Conservation (phyloP, 2,113 vertebrate species). For the Ivindomyrus marchei region DNA sequence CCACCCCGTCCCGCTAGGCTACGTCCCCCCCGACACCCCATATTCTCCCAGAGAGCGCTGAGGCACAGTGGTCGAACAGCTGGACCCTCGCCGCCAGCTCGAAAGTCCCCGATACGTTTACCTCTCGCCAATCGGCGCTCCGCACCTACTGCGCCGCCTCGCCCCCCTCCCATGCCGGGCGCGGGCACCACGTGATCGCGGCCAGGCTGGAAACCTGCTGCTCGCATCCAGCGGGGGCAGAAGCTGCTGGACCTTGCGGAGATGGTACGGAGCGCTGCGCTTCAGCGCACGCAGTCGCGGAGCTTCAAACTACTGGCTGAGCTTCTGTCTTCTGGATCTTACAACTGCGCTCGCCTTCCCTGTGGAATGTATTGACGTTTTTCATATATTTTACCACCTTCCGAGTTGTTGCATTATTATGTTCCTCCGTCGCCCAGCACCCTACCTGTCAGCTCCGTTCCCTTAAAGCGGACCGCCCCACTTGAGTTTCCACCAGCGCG, state of each 20-base stretch:
- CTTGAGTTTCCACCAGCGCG: conserved; percentile 34
- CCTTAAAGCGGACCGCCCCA: conserved; percentile 33
- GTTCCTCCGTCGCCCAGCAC: conserved; percentile 40
- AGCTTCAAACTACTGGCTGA: conserved; percentile 2
- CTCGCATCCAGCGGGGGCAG: conserved; percentile 33
- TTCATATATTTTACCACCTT: conserved; percentile 20
- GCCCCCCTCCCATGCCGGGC: conserved; percentile 21
- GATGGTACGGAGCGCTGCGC: conserved; percentile 24
- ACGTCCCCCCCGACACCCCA: conserved; percentile 12
- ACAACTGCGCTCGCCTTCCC: conserved; percentile 23
- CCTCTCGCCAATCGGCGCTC: conserved; percentile 37
- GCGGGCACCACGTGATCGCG: conserved; percentile 53
- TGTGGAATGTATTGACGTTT: conserved; percentile 37
- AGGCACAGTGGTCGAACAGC: conserved; percentile 14
- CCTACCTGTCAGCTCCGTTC: conserved; percentile 23
- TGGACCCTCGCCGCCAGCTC: conserved; percentile 17
- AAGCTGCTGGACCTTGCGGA: conserved; percentile 30
- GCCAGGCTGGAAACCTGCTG: conserved; percentile 50
- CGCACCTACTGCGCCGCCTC: conserved; percentile 31
- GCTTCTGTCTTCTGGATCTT: conserved; percentile 28
- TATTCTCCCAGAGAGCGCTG: conserved; percentile 7
- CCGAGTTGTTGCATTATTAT: conserved; percentile 24
- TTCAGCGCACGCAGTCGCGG: conserved; percentile 33
- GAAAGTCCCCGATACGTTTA: conserved; percentile 29
- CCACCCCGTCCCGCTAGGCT: conserved; percentile 3